These are phyloP conservation scores for Charaxes varanes DNA, from an alignment of 1,140 invertebrate genomes.

Conservation along the genomic window DNA sequence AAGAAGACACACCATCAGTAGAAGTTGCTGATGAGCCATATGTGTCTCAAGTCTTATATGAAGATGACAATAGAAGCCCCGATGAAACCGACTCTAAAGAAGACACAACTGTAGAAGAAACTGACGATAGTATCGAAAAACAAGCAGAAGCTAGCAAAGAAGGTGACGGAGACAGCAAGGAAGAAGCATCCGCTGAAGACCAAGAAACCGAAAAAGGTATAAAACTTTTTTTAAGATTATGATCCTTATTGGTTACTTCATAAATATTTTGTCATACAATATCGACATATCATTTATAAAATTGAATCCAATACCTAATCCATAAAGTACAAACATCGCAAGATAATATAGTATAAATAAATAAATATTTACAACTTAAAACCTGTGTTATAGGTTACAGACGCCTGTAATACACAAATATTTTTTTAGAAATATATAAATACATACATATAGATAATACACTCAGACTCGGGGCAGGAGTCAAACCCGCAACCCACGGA, in stretches of 20 bases:
- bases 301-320: too few relatives aligned
- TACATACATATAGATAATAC: too few relatives aligned
- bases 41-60: slow-evolving; percentile 55
- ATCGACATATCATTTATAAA: background rate
- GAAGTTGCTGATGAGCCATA: slow-evolving; percentile 71
- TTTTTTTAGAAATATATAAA: too few relatives aligned
- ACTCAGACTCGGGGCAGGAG: too few relatives aligned
- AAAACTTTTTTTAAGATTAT: too few relatives aligned
- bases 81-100: slow-evolving; percentile 62
- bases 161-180: slow-evolving; percentile 52
- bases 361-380: too few relatives aligned
- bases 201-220: slow-evolving; percentile 45
- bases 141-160: slow-evolving; percentile 30
- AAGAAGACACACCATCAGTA: slow-evolving; percentile 50
- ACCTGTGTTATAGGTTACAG: too few relatives aligned
- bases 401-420: too few relatives aligned
- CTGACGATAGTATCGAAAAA: slow-evolving; percentile 37
- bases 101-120: slow-evolving; percentile 33
- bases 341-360: too few relatives aligned
- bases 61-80: slow-evolving; percentile 43
- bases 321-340: too few relatives aligned
- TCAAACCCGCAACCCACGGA: too few relatives aligned
- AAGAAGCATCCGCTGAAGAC: slow-evolving; percentile 53
- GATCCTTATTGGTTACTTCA: background rate
- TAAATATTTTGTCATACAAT: background rate